Evolutionary conservation across 2,888 invertebrate genomes (phyloP), one percentile per base, ranked within the genome.

Genomic region (Aspidiotus destructor): DNA sequence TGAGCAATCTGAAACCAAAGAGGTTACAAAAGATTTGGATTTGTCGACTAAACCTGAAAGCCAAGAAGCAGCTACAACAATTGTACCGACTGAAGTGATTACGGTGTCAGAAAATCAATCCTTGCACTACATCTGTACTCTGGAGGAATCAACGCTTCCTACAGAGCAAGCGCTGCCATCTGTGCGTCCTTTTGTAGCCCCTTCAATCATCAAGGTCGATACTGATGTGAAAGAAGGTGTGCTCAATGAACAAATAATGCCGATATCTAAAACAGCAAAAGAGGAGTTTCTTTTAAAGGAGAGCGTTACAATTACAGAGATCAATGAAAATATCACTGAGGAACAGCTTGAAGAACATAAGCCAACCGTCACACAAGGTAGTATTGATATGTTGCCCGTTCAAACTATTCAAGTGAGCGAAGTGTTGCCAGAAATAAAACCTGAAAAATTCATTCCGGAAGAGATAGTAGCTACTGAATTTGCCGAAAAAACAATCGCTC

Each of bases 391-490:
- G 62, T 82, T 83, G 72, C 77, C 85, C 58, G 78, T 81, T 48
- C 87, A 88, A 77, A 80, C 86, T 11, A 63, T 88, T 69, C 79
- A 84, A 73, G 79, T 89, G 7, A 85, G 84, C 68, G 86, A 89
- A 80, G 82, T 85, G 41, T 80, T 84, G 73, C 78, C 85, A 3
- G 85, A 86, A 78, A 84, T 85, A 70, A 87, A 86, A 75, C 86
- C 88, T 9, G 86, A 85, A 13, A 88, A 88, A 78, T 88, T 87
- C 75, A 84, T 87, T 75, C 88, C 89, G 5, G 87, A 89, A 77
- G 77, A 87, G 62, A 86, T 89, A 75, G 88, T 89, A 2, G 86
- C 89, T 0, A 89, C 89, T 2, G 89, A 89, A 82, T 81, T 83
- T 10, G 89, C 89, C 6, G 83, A 81, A 40, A 80, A 83, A 76